Conservation (phyloP, 1,140 invertebrate species). For the Drosophila sp. region DNA sequence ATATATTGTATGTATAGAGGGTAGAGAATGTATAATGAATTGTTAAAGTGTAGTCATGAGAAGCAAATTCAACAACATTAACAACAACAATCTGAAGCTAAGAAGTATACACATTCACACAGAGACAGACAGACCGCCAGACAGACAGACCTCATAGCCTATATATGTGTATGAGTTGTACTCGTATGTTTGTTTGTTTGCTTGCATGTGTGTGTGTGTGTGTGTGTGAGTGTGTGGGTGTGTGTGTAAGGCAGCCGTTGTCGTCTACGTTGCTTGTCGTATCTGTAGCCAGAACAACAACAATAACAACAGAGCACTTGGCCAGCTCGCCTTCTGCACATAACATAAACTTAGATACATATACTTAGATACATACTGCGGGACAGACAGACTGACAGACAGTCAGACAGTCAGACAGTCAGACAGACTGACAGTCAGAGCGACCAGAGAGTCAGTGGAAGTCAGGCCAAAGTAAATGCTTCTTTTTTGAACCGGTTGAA, state of each 20-base stretch:
- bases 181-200: conserved; percentile 7
- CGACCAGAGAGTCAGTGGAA: conserved; percentile 2
- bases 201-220: not conserved
- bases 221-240: not conserved
- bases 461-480: conserved; percentile 47
- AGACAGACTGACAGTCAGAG: conserved; percentile 11
- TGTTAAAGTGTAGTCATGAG: conserved; percentile 51
- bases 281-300: conserved; percentile 58
- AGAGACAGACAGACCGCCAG: conserved; percentile 2
- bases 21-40: conserved; percentile 41
- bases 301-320: conserved; percentile 54
- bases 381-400: conserved; percentile 8
- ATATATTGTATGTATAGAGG: conserved; percentile 13
- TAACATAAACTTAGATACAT: conserved; percentile 74
- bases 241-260: not conserved
- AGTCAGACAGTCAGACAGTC: conserved; percentile 12
- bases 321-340: conserved; percentile 57
- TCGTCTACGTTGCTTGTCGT: conserved; percentile 33
- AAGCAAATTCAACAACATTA: too few relatives aligned
- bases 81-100: conserved; percentile 36
- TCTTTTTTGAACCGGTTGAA: conserved; percentile 72
- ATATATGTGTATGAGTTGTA: conserved; percentile 8
- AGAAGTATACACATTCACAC: conserved; percentile 11
- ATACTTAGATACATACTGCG: conserved; percentile 23
- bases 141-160: conserved; percentile 33